Evolutionary conservation across 2,113 vertebrate genomes (phyloP).

Genomic region (Mystacornis crossleyi): DNA sequence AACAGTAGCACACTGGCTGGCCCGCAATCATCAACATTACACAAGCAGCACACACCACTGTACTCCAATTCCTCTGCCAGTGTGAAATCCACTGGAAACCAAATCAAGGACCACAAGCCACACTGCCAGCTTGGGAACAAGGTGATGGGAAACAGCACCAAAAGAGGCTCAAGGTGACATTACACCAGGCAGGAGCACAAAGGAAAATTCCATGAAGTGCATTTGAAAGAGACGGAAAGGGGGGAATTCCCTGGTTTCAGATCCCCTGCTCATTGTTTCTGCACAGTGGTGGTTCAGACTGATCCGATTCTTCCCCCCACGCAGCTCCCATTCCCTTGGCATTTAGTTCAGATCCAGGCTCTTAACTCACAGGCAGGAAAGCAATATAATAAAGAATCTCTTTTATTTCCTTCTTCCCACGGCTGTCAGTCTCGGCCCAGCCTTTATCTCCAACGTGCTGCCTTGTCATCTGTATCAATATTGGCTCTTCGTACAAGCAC

Average conservation of each 20-base stretch:
- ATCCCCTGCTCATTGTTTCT: neutral
- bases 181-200: neutral
- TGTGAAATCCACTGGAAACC: neutral
- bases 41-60: neutral
- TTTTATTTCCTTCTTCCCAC: constrained; percentile 39
- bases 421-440: neutral
- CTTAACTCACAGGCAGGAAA: neutral
- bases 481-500: neutral
- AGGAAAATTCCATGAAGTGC: neutral
- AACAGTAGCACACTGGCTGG: neutral
- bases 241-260: neutral
- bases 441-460: neutral
- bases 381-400: neutral
- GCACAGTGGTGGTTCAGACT: neutral
- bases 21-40: neutral
- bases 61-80: neutral
- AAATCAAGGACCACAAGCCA: neutral
- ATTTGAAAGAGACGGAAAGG: neutral
- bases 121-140: neutral
- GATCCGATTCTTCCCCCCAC: neutral
- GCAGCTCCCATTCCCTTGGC: neutral
- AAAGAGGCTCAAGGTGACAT: neutral
- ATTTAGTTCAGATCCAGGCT: constrained; percentile 6
- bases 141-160: neutral
- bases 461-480: constrained; percentile 14